Conservation (phyloP, 2,113 vertebrate genomes). For the Terrapene triunguis region DNA sequence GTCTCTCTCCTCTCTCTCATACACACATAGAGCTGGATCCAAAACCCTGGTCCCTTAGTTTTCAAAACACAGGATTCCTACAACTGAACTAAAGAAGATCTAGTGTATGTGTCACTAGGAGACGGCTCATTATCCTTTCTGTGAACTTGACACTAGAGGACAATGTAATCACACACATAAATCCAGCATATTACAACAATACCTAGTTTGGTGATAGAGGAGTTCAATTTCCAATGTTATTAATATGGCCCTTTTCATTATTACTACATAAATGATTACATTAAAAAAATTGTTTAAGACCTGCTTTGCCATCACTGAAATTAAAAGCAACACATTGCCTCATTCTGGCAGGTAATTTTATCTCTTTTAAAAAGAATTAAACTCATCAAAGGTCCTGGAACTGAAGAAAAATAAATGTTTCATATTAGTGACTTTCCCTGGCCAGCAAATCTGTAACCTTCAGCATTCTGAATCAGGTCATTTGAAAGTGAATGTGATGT, state of each 20-base stretch:
- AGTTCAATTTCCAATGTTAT: background rate
- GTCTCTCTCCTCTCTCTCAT: background rate
- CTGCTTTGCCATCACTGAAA: background rate
- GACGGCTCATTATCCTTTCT: background rate
- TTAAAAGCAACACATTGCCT: background rate
- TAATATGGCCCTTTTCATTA: background rate
- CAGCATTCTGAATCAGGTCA: background rate
- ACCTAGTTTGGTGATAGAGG: background rate
- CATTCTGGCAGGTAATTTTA: background rate
- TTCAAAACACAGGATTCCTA: background rate
- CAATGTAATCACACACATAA: background rate
- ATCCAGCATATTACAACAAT: background rate
- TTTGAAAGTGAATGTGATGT: background rate
- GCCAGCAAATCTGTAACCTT: slow-evolving; percentile 37
- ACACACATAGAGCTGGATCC: slow-evolving; percentile 1
- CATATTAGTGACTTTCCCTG: background rate
- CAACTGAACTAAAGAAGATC: background rate
- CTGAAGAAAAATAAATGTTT: background rate
- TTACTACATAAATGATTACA: background rate
- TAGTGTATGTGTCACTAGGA: background rate
- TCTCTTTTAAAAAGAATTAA: background rate
- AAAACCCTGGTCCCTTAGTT: background rate
- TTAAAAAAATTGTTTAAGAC: background rate
- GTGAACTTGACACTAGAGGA: background rate
- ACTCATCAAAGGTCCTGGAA: background rate